Conservation (phyloP, 2,888 invertebrate species). For the Calameuta pallipes region DNA sequence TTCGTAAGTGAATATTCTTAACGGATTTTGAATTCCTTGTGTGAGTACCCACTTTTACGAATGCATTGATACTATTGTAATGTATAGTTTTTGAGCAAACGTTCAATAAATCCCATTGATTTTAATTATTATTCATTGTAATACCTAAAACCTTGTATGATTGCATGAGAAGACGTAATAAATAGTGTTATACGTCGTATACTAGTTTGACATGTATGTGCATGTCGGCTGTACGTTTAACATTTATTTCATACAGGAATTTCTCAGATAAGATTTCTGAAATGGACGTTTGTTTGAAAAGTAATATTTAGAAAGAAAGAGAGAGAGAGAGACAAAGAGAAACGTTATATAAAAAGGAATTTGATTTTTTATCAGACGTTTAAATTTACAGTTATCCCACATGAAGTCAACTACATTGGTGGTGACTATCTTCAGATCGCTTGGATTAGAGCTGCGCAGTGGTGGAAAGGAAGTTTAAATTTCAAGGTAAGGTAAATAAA, state of each 20-base stretch:
- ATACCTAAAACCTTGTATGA: background rate
- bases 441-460: background rate
- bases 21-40: background rate
- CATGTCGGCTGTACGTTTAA: background rate
- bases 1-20: background rate
- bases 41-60: constrained; percentile 11
- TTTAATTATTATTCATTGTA: constrained; percentile 22
- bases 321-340: no score
- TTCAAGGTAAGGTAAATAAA: background rate
- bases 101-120: constrained; percentile 41
- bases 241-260: no score
- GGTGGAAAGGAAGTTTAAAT: background rate
- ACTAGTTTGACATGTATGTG: background rate
- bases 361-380: background rate
- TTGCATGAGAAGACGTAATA: background rate
- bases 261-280: no score
- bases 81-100: constrained; percentile 44
- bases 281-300: no score
- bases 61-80: constrained; percentile 34
- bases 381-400: background rate
- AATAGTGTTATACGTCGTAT: background rate
- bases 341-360: no score
- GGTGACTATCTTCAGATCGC: background rate
- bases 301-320: no score
- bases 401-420: background rate